These are phyloP conservation scores for Takifugu bimaculatus DNA, from an alignment of 2,113 vertebrate species.

Conservation along the genomic window DNA sequence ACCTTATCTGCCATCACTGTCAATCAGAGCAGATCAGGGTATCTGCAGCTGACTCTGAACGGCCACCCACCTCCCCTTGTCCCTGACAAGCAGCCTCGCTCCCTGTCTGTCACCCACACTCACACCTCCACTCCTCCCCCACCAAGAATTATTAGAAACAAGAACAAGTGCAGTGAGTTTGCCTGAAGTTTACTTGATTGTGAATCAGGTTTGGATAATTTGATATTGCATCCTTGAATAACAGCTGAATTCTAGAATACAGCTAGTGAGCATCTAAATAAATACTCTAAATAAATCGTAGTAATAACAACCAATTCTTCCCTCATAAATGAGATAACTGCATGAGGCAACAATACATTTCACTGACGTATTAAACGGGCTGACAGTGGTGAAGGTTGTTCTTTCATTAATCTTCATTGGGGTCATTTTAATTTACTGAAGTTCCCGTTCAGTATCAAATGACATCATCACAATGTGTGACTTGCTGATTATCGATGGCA, in stretches of 20 bases:
- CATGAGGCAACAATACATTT: background rate
- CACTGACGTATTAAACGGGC: background rate
- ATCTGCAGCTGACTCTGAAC: constrained; percentile 62
- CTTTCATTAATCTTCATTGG: background rate
- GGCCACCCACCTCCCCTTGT: constrained; percentile 16
- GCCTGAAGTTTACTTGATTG: no score
- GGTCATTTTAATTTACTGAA: background rate
- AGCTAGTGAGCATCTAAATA: no score
- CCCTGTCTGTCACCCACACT: constrained; percentile 33
- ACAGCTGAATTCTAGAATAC: no score
- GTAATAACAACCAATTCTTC: no score
- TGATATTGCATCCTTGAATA: background rate
- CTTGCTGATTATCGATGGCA: background rate
- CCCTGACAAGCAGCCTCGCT: constrained; percentile 13
- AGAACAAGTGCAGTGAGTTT: no score
- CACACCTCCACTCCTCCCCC: background rate
- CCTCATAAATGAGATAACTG: background rate
- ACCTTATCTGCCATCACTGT: constrained; percentile 74
- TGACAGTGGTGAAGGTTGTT: background rate
- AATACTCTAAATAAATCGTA: no score
- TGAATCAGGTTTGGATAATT: background rate
- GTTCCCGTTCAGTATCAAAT: background rate
- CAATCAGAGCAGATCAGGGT: constrained; percentile 73
- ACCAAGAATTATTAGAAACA: background rate
- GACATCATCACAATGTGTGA: background rate